These are phyloP conservation scores for Tonatia bakeri DNA, from an alignment of 2,113 vertebrate genomes.

Conservation along the genomic window DNA sequence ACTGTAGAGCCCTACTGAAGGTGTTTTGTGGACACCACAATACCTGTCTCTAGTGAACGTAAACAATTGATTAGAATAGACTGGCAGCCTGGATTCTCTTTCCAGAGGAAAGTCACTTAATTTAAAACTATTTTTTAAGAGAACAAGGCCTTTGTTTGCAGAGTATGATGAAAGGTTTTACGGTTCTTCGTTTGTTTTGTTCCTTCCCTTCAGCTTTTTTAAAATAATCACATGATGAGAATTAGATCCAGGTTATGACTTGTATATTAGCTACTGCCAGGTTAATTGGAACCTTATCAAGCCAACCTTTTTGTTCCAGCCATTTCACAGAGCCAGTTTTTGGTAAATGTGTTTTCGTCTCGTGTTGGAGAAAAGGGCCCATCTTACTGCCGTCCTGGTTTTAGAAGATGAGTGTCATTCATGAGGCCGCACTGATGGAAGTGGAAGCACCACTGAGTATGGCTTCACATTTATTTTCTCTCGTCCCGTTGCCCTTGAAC, in stretches of 20 bases:
- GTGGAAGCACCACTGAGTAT: rapidly evolving
- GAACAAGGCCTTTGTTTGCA: neutral
- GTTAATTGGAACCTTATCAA: neutral
- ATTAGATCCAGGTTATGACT: neutral
- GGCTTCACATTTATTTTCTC: neutral
- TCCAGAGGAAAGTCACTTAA: neutral
- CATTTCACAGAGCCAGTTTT: neutral
- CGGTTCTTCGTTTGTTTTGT: neutral
- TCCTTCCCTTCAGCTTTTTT: neutral
- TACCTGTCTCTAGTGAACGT: neutral
- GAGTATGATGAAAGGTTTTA: neutral
- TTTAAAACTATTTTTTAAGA: neutral
- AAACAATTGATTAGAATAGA: neutral
- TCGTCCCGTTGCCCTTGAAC: neutral
- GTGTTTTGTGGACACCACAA: neutral
- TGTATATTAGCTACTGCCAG: rapidly evolving
- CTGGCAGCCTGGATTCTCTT: neutral
- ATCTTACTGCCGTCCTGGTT: neutral
- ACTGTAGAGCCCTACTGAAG: too few relatives aligned
- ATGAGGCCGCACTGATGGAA: neutral
- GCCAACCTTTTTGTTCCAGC: neutral
- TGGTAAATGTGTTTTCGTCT: neutral
- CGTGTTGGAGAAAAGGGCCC: neutral
- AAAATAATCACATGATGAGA: neutral
- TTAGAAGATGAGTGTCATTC: neutral